Percentiles rank a stretch among this genome's conserved stretches.
Conservation (phyloP, 2,888 invertebrate species). For the Acleris holmiana region DNA sequence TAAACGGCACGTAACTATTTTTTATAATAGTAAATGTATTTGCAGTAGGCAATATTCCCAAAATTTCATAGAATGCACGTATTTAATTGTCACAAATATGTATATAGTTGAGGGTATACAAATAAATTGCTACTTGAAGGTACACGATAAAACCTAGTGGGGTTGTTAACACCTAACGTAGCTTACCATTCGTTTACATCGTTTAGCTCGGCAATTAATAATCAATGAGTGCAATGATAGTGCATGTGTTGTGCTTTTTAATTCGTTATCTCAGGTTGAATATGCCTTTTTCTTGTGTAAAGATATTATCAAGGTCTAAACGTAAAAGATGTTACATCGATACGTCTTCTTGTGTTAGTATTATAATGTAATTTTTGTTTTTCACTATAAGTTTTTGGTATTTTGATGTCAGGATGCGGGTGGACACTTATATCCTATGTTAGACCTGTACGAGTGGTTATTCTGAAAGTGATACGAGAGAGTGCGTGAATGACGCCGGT, state of each 20-base stretch:
- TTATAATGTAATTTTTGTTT: constrained; percentile 9
- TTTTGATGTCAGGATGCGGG: constrained; percentile 61
- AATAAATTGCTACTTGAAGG: constrained; percentile 12
- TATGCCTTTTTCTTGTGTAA: constrained; percentile 66
- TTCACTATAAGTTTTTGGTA: constrained; percentile 24
- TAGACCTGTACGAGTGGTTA: constrained; percentile 55
- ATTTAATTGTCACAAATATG: constrained; percentile 4
- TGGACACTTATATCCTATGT: constrained; percentile 69
- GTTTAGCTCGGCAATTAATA: constrained; percentile 39
- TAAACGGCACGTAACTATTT: no score
- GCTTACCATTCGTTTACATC: constrained; percentile 41
- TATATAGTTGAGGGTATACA: constrained; percentile 5
- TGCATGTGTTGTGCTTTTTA: constrained; percentile 71
- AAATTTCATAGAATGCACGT: constrained; percentile 24
- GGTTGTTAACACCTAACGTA: constrained; percentile 8
- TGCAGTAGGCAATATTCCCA: background rate
- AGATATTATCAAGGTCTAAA: constrained; percentile 61
- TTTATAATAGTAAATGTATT: no score
- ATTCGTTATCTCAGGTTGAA: constrained; percentile 65
- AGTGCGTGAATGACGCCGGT: constrained; percentile 43
- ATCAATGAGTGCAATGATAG: constrained; percentile 58
- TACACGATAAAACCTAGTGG: constrained; percentile 16
- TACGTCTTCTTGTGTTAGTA: constrained; percentile 61
- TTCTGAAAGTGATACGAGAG: constrained; percentile 52
- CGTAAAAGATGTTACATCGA: constrained; percentile 53